A percentile compares a stretch with the other conserved stretches of the same genome.
These are phyloP conservation scores for Tanypteryx hageni DNA, from an alignment of 2,888 invertebrate species.

Conservation along the genomic window DNA sequence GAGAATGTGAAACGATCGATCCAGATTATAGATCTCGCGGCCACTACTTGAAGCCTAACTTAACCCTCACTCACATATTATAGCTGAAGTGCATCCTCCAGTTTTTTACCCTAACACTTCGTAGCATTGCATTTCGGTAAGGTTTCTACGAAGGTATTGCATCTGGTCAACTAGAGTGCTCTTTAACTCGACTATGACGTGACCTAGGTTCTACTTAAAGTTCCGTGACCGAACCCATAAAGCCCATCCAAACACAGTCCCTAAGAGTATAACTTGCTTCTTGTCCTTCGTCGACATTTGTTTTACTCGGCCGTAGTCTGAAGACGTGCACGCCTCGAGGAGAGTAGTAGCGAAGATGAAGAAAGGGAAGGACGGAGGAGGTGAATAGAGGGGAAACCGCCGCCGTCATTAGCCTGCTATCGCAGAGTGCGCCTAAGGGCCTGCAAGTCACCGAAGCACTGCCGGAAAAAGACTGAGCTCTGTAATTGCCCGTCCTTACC, in stretches of 20 bases:
- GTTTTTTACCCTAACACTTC: neutral
- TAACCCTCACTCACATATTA: no score
- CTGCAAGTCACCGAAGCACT: neutral
- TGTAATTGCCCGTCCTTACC: no score
- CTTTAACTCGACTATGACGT: neutral
- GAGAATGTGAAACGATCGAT: no score
- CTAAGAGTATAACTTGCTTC: neutral
- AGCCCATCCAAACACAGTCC: neutral
- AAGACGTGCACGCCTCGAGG: neutral
- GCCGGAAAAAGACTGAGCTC: no score
- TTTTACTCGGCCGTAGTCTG: neutral
- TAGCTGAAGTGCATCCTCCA: neutral
- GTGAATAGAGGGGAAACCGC: neutral
- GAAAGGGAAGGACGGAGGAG: neutral
- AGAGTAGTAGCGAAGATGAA: neutral
- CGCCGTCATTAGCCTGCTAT: neutral
- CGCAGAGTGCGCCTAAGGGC: neutral
- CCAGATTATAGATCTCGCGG: no score
- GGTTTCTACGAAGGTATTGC: neutral
- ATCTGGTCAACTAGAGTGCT: neutral
- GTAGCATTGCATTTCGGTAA: neutral
- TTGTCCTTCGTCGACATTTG: neutral
- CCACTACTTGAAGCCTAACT: no score
- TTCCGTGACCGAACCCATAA: slow-evolving; percentile 13
- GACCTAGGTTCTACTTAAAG: neutral